A percentile compares a stretch with the other conserved stretches of the same genome.
These are phyloP conservation scores for Heliocidaris erythrogramma DNA, from an alignment of 35 echinoderm and acorn worm genomes.

Conservation along the genomic window DNA sequence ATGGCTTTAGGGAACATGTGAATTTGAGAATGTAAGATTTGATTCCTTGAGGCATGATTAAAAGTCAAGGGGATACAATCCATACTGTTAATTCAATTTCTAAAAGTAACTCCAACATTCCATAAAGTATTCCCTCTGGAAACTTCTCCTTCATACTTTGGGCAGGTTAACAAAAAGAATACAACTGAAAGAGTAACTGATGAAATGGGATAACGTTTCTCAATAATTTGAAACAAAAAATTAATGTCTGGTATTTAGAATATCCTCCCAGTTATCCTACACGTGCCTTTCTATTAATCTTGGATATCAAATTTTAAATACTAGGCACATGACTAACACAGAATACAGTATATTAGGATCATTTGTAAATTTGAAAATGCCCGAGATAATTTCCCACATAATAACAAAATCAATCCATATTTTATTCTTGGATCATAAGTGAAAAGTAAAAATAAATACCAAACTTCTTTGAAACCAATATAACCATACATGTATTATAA, in stretches of 20 bases:
- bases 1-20: slow-evolving; percentile 10
- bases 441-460: too few relatives aligned
- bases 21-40: not conserved
- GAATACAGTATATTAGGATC: not conserved
- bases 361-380: not conserved
- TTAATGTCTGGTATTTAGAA: not conserved
- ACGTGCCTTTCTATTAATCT: not conserved
- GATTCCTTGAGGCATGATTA: not conserved
- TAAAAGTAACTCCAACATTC: slow-evolving; percentile 4
- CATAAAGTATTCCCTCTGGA: not conserved
- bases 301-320: not conserved
- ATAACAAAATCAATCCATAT: not conserved
- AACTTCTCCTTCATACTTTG: not conserved
- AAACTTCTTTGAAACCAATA: too few relatives aligned
- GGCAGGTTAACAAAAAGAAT: not conserved
- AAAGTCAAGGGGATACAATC: not conserved
- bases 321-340: not conserved
- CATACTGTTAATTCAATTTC: slow-evolving; percentile 13
- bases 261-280: not conserved
- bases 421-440: too few relatives aligned
- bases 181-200: not conserved
- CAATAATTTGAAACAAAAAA: not conserved
- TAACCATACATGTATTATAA: too few relatives aligned
- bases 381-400: not conserved
- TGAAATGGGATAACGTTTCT: not conserved